These are phyloP conservation scores for Lamellibrachia columna DNA, from an alignment of 2,888 invertebrate genomes.

Conservation along the genomic window DNA sequence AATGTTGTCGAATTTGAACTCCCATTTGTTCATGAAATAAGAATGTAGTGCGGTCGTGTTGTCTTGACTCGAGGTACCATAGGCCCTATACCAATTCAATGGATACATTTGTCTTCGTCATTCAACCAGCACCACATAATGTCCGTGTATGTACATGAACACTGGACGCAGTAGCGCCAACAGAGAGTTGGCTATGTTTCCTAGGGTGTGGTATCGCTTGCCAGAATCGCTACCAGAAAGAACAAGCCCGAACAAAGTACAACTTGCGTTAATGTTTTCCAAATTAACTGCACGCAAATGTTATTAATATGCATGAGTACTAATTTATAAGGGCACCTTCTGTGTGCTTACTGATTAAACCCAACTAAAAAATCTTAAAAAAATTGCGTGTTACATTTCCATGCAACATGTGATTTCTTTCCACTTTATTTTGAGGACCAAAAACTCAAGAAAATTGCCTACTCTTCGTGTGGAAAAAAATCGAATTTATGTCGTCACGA, in stretches of 20 bases:
- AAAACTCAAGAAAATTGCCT: too few species aligned
- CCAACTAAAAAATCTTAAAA: background rate
- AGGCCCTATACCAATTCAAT: background rate
- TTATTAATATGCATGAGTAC: constrained; percentile 6
- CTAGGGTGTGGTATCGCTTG: background rate
- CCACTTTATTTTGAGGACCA: too few species aligned
- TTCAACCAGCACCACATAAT: background rate
- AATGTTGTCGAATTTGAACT: background rate
- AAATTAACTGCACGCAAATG: background rate
- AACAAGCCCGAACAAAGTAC: background rate
- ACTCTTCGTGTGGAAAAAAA: too few species aligned
- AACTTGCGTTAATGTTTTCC: background rate
- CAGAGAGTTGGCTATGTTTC: background rate
- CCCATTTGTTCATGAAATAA: background rate
- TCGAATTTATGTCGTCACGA: too few species aligned
- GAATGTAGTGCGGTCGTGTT: background rate
- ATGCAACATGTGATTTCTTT: background rate
- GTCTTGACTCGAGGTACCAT: background rate
- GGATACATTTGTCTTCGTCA: background rate
- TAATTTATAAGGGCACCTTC: background rate
- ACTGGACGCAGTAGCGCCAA: background rate
- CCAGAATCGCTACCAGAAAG: background rate
- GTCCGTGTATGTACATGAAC: background rate
- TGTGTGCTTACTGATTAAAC: background rate
- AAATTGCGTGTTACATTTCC: background rate